Evolutionary conservation across 2,113 vertebrate species (phyloP).

Genomic region (Dromaius novaehollandiae): DNA sequence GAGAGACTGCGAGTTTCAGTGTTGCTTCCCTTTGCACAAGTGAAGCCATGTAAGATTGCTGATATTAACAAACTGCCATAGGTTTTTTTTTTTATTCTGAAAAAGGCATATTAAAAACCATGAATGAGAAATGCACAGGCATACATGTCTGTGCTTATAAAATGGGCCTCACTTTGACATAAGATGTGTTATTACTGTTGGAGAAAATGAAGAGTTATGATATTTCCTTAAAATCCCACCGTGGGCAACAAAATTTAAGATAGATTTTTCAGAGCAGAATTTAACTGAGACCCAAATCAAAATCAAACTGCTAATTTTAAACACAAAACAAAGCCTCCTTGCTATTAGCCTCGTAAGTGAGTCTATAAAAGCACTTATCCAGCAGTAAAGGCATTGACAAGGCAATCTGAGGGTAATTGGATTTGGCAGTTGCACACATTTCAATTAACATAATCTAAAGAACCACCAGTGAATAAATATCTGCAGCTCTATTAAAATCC

Average conservation of each 20-base stretch:
- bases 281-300: conserved; percentile 4
- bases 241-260: not conserved
- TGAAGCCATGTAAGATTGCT: not conserved
- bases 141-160: not conserved
- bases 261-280: not conserved
- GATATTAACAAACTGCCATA: not conserved
- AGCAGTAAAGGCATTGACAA: conserved; percentile 17
- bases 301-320: conserved; percentile 2
- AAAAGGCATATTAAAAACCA: not conserved
- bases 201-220: not conserved
- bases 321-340: not conserved
- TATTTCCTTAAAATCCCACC: not conserved
- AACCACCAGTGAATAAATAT: conserved; percentile 1
- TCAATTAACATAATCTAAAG: not conserved
- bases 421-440: not conserved
- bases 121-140: not conserved
- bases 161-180: not conserved
- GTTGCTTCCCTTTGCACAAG: not conserved
- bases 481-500: not conserved
- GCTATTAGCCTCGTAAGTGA: not conserved
- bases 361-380: conserved; percentile 8
- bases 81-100: not conserved
- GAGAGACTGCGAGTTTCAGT: not conserved
- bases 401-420: not conserved
- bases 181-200: not conserved